Evolutionary conservation across 2,113 vertebrate species (phyloP).

Genomic region (Onychorhynchus coronatus): DNA sequence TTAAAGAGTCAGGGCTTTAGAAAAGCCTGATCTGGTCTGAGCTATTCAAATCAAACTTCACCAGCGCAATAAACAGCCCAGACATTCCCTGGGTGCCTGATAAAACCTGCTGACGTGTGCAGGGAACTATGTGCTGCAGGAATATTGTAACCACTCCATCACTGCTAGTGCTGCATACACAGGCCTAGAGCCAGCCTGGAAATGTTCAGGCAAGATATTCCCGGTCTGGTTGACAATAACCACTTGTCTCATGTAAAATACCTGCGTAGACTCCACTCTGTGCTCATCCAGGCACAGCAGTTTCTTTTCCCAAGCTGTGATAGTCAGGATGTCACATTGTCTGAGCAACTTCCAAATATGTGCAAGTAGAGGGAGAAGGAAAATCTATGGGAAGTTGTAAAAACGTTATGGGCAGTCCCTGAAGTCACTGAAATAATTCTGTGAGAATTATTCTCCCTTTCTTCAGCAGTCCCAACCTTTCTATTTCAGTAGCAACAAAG

Average conservation of each 20-base stretch:
- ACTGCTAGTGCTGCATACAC: not conserved
- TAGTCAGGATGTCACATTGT: not conserved
- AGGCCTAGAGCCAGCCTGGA: not conserved
- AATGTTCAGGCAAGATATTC: not conserved
- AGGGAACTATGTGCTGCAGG: not conserved
- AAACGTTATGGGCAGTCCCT: not conserved
- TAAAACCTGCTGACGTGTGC: conserved; percentile 18
- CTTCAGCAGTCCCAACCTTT: not conserved
- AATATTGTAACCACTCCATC: not conserved
- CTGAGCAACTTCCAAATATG: not conserved
- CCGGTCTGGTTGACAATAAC: not conserved
- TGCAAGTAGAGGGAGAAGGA: not conserved
- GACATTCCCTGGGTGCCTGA: not conserved
- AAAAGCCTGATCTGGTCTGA: not conserved
- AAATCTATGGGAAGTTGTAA: conserved; percentile 10
- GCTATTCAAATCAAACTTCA: not conserved
- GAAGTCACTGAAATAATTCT: not conserved
- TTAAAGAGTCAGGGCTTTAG: not conserved
- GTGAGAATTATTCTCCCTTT: not conserved
- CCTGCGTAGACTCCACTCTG: not conserved
- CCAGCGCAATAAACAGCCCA: not conserved
- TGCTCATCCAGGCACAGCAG: not conserved
- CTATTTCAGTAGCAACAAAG: not conserved
- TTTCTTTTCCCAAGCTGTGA: not conserved
- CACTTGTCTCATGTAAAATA: conserved; percentile 26